phyloP scores from a whole-genome alignment of 2,113 vertebrate genomes.

The Chloroceryle aenea region DNA sequence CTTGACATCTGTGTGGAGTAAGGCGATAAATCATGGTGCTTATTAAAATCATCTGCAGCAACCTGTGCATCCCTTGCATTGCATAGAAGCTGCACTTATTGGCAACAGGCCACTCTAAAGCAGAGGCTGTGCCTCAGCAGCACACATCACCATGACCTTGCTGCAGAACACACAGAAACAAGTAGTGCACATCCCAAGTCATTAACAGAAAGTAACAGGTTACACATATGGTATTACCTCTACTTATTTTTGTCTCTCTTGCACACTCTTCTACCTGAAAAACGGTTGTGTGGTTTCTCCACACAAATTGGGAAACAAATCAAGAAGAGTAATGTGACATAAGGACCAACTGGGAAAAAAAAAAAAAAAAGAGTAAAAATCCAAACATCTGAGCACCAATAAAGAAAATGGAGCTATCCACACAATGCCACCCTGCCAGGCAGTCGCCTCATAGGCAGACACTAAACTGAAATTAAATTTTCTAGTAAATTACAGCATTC shows the following conservation, averaged over 20 bases:
- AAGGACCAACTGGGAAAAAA: not conserved
- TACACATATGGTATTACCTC: no score
- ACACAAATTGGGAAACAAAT: not conserved
- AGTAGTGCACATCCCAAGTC: not conserved
- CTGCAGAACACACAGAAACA: rapidly evolving
- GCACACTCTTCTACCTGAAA: not conserved
- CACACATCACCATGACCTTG: not conserved
- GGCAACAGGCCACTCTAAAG: not conserved
- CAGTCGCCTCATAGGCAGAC: not conserved
- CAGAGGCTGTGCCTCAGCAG: not conserved
- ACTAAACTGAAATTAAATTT: not conserved
- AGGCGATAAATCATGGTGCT: not conserved
- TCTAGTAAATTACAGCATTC: not conserved
- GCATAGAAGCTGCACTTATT: not conserved
- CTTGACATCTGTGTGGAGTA: not conserved
- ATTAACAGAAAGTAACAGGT: not conserved
- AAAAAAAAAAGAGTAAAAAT: not conserved
- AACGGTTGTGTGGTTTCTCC: rapidly evolving
- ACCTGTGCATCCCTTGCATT: not conserved
- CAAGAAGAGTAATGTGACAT: not conserved
- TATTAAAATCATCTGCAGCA: not conserved
- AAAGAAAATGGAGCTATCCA: not conserved
- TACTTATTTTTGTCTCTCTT: not conserved
- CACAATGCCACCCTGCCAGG: not conserved
- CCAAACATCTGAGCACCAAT: not conserved